Evolutionary conservation across 2,797 vertebrate species (phyloP).

Genomic region (Sebastes paucispinis): DNA sequence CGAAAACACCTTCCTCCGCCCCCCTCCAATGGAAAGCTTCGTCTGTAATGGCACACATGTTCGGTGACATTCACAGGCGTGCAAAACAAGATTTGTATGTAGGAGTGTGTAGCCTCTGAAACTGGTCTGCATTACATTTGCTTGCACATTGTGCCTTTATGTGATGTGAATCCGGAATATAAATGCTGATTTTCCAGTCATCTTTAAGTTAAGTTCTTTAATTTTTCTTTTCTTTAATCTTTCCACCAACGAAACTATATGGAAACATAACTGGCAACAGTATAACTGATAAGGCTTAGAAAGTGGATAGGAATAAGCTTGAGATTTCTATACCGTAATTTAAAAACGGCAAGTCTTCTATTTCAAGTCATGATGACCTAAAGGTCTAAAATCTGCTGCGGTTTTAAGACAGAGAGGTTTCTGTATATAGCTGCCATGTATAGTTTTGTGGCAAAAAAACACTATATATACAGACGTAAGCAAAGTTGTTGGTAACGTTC

Average conservation of each 20-base stretch:
- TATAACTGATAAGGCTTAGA: not conserved
- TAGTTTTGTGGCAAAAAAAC: conserved; percentile 20
- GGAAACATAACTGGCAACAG: not conserved
- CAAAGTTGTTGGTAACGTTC: too few species aligned
- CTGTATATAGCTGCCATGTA: conserved; percentile 31
- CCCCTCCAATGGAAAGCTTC: not conserved
- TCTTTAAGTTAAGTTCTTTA: not conserved
- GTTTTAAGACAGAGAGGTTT: conserved; percentile 25
- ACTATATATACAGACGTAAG: too few species aligned
- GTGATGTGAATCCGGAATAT: not conserved
- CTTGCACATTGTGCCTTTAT: not conserved
- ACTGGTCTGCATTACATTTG: not conserved
- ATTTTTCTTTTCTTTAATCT: not conserved
- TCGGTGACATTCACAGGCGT: not conserved
- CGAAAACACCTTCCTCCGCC: not conserved
- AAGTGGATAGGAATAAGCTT: not conserved
- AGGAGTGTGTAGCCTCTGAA: not conserved
- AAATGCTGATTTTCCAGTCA: not conserved
- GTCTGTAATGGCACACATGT: not conserved
- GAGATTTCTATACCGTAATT: not conserved
- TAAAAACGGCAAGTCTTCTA: conserved; percentile 5
- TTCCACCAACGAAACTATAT: not conserved
- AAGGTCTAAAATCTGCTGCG: conserved; percentile 14
- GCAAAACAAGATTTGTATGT: not conserved
- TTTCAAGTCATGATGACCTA: conserved; percentile 6